Conservation (phyloP, 2,797 vertebrate genomes). For the Setipinna tenuifilis region DNA sequence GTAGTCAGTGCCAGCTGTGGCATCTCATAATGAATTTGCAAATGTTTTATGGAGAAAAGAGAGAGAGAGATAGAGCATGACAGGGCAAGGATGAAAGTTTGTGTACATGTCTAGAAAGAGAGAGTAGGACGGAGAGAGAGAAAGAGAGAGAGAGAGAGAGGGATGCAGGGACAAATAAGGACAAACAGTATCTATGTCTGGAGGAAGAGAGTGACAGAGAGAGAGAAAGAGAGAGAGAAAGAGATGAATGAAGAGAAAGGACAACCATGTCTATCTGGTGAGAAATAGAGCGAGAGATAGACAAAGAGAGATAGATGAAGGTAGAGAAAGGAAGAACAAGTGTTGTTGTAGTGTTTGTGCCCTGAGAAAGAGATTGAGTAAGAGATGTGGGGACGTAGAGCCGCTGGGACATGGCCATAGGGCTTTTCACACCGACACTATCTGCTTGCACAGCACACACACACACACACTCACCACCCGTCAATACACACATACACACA, state of each 20-base stretch:
- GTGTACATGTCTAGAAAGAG: no score
- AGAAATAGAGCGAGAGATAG: background rate
- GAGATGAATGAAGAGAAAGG: no score
- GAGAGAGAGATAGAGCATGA: background rate
- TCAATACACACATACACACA: background rate
- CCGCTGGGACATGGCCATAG: background rate
- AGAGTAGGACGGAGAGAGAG: no score
- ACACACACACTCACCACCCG: background rate
- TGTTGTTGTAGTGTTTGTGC: background rate
- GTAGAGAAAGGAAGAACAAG: background rate
- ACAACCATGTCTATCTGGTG: no score
- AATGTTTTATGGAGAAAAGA: background rate
- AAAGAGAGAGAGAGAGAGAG: no score
- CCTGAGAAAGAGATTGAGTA: background rate
- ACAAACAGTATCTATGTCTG: no score
- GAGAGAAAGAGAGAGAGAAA: no score
- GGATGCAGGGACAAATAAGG: no score
- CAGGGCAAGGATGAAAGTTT: background rate
- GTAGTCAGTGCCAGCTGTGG: background rate
- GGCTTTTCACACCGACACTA: conserved; percentile 2
- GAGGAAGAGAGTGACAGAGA: no score
- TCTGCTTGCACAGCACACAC: background rate
- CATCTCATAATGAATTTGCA: background rate
- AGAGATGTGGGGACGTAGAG: background rate
- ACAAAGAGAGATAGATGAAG: background rate